Evolutionary conservation across 1,140 invertebrate genomes (phyloP), one percentile per base, ranked within the genome.

Genomic region (Diorhabda elongata): DNA sequence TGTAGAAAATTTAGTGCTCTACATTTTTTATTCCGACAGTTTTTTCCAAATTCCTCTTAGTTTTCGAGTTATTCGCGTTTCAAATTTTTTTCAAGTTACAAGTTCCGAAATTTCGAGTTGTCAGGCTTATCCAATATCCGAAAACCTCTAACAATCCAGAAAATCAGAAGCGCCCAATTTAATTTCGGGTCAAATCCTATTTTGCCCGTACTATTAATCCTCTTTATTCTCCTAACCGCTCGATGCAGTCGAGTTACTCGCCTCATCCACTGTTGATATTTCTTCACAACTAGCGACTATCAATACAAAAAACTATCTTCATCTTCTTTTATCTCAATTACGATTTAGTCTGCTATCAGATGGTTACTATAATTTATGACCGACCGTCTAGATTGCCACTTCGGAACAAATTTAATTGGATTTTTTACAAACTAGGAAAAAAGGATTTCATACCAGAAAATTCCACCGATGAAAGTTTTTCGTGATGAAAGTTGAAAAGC

Each of bases 181-280:
- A 26, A 26, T 26, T 26, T 26, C 26, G 26, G 26, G 26, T 26
- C 26, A 26, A 26, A 26, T 26, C 26, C 26, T 26, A 26, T 52
- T 52, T 4, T 8, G 0, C 47, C 47, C 6, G n/a, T 52, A 6
- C 47, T 52, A 6, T 52, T 52, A 52, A 52, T 52, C 47, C 26
- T 26, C 1, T 26, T 26, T 52, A 52, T 0, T 8, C 47, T 52
- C 47, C 47, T 52, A 8, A 52, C 2, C 47, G 47, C n/a, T n/a
- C 47, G 26, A 26, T 52, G 47, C 47, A 52, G 47, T n/a, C 47
- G 47, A 52, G 47, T 52, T 52, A 52, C 47, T 52, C n/a, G 47
- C 47, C 47, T 52, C 47, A 52, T 52, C 47, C 47, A 52, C 47
- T 52, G 47, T 52, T 52, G 47, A 52, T 52, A 52, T 52, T 52